Base-by-base conservation (phyloP, 2,888 invertebrate species). In the Drosophila sordidula region DNA sequence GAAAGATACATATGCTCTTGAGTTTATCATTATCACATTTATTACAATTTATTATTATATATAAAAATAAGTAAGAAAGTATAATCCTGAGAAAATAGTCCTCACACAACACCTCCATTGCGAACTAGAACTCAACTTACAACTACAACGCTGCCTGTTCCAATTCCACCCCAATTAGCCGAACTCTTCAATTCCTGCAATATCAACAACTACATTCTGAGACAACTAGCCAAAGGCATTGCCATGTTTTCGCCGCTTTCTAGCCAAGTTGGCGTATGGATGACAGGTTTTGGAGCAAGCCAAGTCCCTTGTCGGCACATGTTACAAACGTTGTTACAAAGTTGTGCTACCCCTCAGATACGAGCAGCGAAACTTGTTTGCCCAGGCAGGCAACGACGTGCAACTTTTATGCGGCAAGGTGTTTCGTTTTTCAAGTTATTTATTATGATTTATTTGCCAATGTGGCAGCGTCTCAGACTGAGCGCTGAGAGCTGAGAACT, bases 391-490 rank as follows among this genome's bases (percentile, higher is more conserved):
- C 66, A 75, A 39, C 68, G 50, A 77, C 81, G 87, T 84, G 79
- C 75, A 87, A 82, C 77, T 84, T 88, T 89, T 76, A 72, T 84
- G 75, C 70, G 80, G 73, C 77, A 80, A 84, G 90, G 90, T 90
- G 86, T 90, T 90, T 85, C 84, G 80, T 75, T 87, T 87, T 87
- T 84, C 83, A 82, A 90, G 87, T 89, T 89, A 89, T 90, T 89
- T 89, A 90, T 90, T 89, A 89, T 89, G 89, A 89, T 89, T 89
- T 89, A 89, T 89, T 79, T 89, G 82, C 80, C 75, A 84, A 84
- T 84, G 83, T 84, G 87, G 87, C 72, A 71, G 58, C 73, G 64
- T 64, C 79, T 72, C 44, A 44, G 63, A 62, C 16, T 34, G 58
- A 50, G 49, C n/a, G 42, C n/a, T 42, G 41, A 54, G 58, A 18